Conservation (phyloP, 2,113 vertebrate species). For the Leptobrachium ailaonicum region DNA sequence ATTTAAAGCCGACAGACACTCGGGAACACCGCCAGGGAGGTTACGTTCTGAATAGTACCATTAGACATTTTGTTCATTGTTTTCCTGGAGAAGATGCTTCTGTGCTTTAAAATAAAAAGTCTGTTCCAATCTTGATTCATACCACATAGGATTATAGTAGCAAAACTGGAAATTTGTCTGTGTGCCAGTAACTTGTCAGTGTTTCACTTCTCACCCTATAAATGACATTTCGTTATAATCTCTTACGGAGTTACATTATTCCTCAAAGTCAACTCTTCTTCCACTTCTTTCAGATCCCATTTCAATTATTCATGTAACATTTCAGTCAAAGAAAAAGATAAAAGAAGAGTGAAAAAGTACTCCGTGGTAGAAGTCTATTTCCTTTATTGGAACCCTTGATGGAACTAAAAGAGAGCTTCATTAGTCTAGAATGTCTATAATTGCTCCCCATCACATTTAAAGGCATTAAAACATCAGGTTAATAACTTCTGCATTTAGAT, state of each 20-base stretch:
- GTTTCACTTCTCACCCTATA: constrained; percentile 6
- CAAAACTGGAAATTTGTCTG: not conserved
- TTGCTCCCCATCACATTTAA: not conserved
- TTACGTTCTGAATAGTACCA: too few species aligned
- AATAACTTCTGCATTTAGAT: too few species aligned
- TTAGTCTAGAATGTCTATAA: constrained; percentile 8
- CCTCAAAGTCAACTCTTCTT: constrained; percentile 37
- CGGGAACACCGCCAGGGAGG: too few species aligned
- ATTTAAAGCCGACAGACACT: too few species aligned
- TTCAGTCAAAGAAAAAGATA: constrained; percentile 28
- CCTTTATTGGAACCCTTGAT: constrained; percentile 23
- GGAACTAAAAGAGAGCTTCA: constrained; percentile 12
- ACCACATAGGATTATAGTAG: too few species aligned
- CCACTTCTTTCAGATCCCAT: constrained; percentile 24
- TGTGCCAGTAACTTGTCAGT: constrained; percentile 14
- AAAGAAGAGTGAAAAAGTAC: constrained; percentile 22
- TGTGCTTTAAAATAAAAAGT: too few species aligned
- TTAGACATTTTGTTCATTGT: too few species aligned
- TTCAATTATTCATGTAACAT: constrained; percentile 49
- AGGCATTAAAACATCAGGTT: too few species aligned
- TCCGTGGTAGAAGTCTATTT: constrained; percentile 24
- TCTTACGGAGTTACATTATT: constrained; percentile 43
- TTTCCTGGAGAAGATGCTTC: too few species aligned
- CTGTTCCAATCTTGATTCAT: too few species aligned
- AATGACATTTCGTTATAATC: constrained; percentile 43